Percentiles rank a stretch among this genome's conserved stretches.
phyloP scores from a whole-genome alignment of 2,113 vertebrate species.

The Leucopternis melanops region DNA sequence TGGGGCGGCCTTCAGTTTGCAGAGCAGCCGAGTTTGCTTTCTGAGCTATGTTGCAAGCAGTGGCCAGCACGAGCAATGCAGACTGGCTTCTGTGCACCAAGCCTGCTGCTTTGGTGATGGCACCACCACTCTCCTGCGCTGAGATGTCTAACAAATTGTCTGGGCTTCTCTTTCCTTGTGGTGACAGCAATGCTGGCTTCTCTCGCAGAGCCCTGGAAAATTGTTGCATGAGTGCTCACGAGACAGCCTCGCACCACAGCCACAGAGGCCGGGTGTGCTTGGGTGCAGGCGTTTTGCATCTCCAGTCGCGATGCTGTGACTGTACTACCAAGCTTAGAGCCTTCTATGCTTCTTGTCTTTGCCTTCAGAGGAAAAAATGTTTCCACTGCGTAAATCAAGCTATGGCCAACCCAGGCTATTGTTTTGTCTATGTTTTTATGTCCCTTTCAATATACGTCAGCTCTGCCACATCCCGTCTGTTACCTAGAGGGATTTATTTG shows the following conservation, averaged over 20 bases:
- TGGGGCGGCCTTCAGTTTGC: fast-evolving
- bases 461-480: background rate
- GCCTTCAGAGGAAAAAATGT: constrained; percentile 8
- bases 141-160: background rate
- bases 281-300: background rate
- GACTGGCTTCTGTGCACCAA: background rate
- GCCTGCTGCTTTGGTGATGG: background rate
- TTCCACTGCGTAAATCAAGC: background rate
- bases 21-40: background rate
- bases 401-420: background rate
- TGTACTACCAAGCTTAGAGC: background rate
- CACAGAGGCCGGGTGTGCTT: background rate
- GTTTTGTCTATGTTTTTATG: constrained; percentile 35
- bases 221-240: no score
- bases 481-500: background rate
- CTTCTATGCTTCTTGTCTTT: background rate
- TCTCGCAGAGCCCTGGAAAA: background rate
- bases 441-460: background rate
- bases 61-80: background rate
- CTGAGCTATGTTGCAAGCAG: background rate
- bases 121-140: fast-evolving
- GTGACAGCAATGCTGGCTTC: fast-evolving
- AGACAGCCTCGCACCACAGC: background rate
- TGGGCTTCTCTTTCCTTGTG: background rate
- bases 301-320: background rate